A percentile compares a stretch with the other conserved stretches of the same genome.
phyloP scores from a whole-genome alignment of 2,888 invertebrate genomes.

The Nycteola revayana region DNA sequence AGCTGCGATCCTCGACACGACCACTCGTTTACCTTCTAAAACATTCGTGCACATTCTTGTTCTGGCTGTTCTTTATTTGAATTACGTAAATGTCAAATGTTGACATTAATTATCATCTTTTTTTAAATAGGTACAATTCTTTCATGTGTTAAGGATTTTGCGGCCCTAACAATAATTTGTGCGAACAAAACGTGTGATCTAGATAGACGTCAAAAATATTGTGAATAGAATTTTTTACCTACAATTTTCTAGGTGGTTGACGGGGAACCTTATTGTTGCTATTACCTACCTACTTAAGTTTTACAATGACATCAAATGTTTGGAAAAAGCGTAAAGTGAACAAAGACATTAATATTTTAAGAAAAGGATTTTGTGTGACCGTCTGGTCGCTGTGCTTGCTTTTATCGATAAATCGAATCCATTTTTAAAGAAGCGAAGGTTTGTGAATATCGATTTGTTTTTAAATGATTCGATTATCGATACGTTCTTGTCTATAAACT shows the following conservation, averaged over 20 bases:
- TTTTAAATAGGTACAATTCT: too few species aligned
- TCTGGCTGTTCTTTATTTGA: constrained; percentile 3
- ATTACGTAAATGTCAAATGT: too few species aligned
- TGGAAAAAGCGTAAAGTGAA: constrained; percentile 6
- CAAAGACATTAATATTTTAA: constrained; percentile 6
- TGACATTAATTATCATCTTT: too few species aligned
- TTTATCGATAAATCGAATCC: constrained; percentile 24
- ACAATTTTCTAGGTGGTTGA: constrained; percentile 65
- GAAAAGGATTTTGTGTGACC: constrained; percentile 12
- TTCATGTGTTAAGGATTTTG: constrained; percentile 9
- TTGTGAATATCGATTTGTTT: neutral
- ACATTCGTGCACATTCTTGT: constrained; percentile 22
- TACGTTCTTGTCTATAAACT: constrained; percentile 16
- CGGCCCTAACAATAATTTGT: constrained; percentile 15
- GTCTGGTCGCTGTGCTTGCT: constrained; percentile 23
- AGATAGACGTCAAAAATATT: constrained; percentile 58
- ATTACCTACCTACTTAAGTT: constrained; percentile 34
- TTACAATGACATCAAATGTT: constrained; percentile 21
- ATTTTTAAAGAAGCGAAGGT: neutral
- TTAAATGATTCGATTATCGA: constrained; percentile 21
- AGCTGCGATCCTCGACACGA: constrained; percentile 61
- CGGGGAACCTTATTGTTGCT: constrained; percentile 60
- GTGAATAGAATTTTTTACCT: constrained; percentile 72
- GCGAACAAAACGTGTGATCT: constrained; percentile 43
- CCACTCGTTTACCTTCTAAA: constrained; percentile 56